Base-by-base conservation (phyloP, 2,113 vertebrate genomes). In the Chionodraco myersi region DNA sequence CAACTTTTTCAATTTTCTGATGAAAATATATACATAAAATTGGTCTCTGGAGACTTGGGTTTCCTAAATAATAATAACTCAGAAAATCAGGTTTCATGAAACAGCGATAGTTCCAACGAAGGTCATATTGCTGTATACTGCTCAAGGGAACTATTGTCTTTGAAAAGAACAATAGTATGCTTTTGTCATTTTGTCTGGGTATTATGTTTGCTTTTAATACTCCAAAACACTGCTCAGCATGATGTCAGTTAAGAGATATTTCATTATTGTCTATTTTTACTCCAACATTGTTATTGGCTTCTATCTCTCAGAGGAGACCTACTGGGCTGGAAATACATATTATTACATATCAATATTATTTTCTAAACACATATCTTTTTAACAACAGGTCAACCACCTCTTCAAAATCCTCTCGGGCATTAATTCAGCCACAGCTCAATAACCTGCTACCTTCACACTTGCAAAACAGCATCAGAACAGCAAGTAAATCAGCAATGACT, bases 11-110 rank as follows among this genome's bases (percentile, higher is more conserved):
- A 83, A 75, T 23, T 87, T 88, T 83, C 36, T 82, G 79, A 86
- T 81, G 81, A 84, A 90, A 92, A 89, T 74, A 88, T 71, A 86
- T 73, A 82, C 72, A 85, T 77, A 57, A 73, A 85, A 84, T 79
- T 79, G 72, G 47, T 84, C 86, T 68, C 73, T 4, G 6, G 82
- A 59, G 89, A 75, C 72, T 79, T 80, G 59, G 63, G 13, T 56
- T 83, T 76, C 64, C 48, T 82, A 71, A 88, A 86, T 80, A 87
- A 72, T 61, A 62, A 75, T 48, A 75, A 70, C 67, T 72, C 41
- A 54, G 34, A 18, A 74, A 65, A 82, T 74, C 36, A 54, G 71
- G 81, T 68, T 48, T 44, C 51, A 21, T 68, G 10, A 73, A 48
- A 57, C 30, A 66, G 53, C 14, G 18, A 26, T 36, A 16, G 6